Conservation (phyloP, 2,888 invertebrate species). For the Mantis religiosa region DNA sequence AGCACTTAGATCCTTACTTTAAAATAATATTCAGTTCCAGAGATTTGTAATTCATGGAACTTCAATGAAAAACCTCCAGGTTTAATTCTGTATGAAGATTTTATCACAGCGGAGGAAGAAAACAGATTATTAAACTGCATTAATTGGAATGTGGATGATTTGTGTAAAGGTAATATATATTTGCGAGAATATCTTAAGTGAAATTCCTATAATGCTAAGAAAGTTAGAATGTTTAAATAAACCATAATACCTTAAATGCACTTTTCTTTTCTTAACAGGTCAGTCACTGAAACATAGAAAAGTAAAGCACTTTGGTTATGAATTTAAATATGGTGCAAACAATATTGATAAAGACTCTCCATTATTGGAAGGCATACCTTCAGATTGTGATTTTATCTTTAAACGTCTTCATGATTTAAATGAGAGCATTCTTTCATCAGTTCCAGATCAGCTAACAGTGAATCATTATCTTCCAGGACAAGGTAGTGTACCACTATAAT, state of each 20-base stretch:
- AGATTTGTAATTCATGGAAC: conserved; percentile 32
- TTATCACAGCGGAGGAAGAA: conserved; percentile 70
- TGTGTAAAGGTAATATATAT: neutral
- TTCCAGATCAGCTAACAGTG: conserved; percentile 79
- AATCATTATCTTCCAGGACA: conserved; percentile 83
- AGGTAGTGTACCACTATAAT: conserved; percentile 48
- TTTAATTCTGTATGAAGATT: conserved; percentile 63
- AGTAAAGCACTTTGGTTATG: conserved; percentile 89
- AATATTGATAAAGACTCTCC: conserved; percentile 72
- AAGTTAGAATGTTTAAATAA: neutral
- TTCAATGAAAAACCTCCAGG: conserved; percentile 56
- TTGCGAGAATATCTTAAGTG: too few relatives aligned
- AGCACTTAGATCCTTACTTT: neutral
- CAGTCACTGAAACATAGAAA: conserved; percentile 67
- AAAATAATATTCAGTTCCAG: conserved; percentile 42
- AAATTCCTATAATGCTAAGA: too few relatives aligned
- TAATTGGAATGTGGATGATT: conserved; percentile 44
- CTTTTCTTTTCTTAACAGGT: neutral
- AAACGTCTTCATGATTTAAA: conserved; percentile 48
- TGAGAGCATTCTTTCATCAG: conserved; percentile 38
- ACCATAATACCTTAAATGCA: neutral
- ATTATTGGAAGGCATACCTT: conserved; percentile 64
- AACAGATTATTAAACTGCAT: conserved; percentile 54
- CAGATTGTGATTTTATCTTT: conserved; percentile 63
- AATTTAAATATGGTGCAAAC: conserved; percentile 84